Conservation (phyloP, 1,140 invertebrate species). For the Panagrolaimus sp. region DNA sequence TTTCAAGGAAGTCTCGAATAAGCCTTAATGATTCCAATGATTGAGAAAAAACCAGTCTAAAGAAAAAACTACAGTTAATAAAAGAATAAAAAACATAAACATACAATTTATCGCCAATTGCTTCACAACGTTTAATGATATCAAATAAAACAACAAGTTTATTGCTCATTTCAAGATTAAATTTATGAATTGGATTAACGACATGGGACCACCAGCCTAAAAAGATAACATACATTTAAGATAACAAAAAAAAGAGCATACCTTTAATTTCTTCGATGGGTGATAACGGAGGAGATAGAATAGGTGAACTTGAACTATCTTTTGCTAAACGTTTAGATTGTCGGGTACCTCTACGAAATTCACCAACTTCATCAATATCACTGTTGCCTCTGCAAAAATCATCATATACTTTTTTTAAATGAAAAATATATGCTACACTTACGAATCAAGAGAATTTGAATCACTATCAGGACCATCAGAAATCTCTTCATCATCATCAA, state of each 20-base stretch:
- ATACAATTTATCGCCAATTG: slow-evolving; percentile 65
- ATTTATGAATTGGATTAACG: slow-evolving; percentile 37
- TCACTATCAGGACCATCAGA: slow-evolving; percentile 9
- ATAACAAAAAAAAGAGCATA: too few species aligned
- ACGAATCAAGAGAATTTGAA: slow-evolving; percentile 18
- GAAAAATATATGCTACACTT: not conserved
- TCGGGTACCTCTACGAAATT: slow-evolving; percentile 28
- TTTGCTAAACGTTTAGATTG: slow-evolving; percentile 24
- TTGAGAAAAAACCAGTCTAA: slow-evolving; percentile 64
- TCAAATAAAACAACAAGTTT: slow-evolving; percentile 62
- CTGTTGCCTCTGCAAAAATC: not conserved
- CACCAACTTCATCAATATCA: not conserved
- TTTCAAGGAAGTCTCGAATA: slow-evolving; percentile 62
- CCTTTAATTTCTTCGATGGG: not conserved
- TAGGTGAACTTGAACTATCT: not conserved
- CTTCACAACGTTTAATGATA: slow-evolving; percentile 63
- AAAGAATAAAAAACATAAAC: slow-evolving; percentile 30
- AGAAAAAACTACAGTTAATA: slow-evolving; percentile 22
- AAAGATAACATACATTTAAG: too few species aligned
- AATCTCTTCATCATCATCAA: slow-evolving; percentile 44
- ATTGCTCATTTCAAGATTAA: slow-evolving; percentile 60
- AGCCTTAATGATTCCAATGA: slow-evolving; percentile 62
- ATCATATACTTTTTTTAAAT: not conserved
- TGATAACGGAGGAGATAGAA: not conserved
- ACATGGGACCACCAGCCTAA: slow-evolving; percentile 2